Conservation (phyloP, 2,113 vertebrate genomes). For the Neotoma lepida region DNA sequence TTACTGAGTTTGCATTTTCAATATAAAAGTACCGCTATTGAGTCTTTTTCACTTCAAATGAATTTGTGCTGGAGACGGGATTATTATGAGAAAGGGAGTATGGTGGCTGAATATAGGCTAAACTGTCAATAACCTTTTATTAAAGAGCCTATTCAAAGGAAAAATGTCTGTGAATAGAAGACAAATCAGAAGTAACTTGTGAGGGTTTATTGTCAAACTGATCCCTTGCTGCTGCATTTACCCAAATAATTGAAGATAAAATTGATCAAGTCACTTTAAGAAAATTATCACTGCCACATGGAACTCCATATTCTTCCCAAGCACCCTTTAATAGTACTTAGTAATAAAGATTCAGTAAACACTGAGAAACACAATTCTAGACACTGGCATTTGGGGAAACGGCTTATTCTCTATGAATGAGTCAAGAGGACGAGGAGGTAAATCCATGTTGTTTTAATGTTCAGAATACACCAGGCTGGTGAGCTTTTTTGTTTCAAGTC, state of each 20-base stretch:
- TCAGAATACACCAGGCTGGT: not conserved
- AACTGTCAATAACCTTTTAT: not conserved
- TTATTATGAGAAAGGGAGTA: conserved; percentile 61
- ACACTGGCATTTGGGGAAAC: not conserved
- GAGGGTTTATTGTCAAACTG: conserved; percentile 26
- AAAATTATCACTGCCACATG: not conserved
- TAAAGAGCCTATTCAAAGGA: not conserved
- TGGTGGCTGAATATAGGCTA: not conserved
- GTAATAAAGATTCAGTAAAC: conserved; percentile 12
- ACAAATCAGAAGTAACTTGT: conserved; percentile 1
- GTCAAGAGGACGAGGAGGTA: not conserved
- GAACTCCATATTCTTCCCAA: not conserved
- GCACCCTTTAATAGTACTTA: not conserved
- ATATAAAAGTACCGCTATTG: conserved; percentile 50
- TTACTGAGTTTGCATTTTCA: conserved; percentile 39
- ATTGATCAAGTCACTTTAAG: conserved; percentile 18
- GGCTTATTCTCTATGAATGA: not conserved
- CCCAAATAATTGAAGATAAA: conserved; percentile 36
- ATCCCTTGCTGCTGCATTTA: conserved; percentile 15
- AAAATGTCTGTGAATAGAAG: conserved; percentile 30
- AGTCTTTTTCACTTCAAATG: conserved; percentile 69
- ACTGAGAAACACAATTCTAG: not conserved
- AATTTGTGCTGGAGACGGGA: conserved; percentile 57
- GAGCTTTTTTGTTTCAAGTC: not conserved
- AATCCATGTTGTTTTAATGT: not conserved